These are phyloP conservation scores for Gastracanthus pulcherrimus DNA, from an alignment of 2,888 invertebrate species.

Conservation along the genomic window DNA sequence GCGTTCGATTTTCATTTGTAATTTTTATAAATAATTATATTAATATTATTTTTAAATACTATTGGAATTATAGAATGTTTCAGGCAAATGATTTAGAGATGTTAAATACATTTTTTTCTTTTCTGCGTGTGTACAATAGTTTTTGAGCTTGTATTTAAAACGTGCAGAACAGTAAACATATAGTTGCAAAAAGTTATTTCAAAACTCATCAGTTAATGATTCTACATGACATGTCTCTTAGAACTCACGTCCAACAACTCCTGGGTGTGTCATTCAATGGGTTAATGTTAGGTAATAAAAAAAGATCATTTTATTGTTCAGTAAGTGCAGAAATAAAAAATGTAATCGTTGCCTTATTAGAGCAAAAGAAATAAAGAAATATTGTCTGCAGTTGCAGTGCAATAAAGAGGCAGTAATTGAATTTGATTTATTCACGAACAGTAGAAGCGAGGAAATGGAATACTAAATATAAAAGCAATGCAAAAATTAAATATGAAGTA, in stretches of 20 bases:
- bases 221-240: background rate
- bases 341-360: background rate
- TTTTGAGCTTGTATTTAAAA: too few species aligned
- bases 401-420: background rate
- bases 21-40: too few species aligned
- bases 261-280: background rate
- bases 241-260: background rate
- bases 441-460: too few species aligned
- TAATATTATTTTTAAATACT: too few species aligned
- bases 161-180: background rate
- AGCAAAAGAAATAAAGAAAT: too few species aligned
- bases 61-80: too few species aligned
- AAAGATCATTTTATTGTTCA: constrained; percentile 10
- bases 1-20: background rate
- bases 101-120: too few species aligned
- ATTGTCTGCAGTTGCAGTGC: too few species aligned
- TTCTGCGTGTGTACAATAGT: too few species aligned
- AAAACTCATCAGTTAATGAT: background rate
- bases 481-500: too few species aligned
- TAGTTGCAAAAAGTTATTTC: background rate
- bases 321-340: background rate
- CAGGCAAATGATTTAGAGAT: too few species aligned
- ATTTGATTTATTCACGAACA: background rate
- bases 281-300: constrained; percentile 10
- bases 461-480: too few species aligned